A percentile compares a stretch with the other conserved stretches of the same genome.
Evolutionary conservation across 2,888 invertebrate species (phyloP).

Genomic region (Cryptocephalus moraei): DNA sequence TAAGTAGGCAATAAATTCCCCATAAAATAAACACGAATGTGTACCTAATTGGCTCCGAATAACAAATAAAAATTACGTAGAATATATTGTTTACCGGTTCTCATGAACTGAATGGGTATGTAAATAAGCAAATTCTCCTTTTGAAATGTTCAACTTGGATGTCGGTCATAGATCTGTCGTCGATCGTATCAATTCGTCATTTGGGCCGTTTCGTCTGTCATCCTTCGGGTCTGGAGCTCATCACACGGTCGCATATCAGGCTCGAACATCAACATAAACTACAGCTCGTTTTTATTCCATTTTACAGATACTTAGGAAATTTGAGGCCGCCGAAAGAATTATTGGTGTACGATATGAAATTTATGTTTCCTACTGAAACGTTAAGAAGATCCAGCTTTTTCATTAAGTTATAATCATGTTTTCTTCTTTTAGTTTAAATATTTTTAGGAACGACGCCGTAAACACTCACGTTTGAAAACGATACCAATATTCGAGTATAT

Average conservation of each 20-base stretch:
- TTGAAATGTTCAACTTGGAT: not conserved
- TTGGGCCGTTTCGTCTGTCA: constrained; percentile 16
- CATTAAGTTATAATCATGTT: no score
- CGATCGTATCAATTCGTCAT: constrained; percentile 28
- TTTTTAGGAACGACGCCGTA: no score
- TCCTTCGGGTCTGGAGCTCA: constrained; percentile 2
- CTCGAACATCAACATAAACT: constrained; percentile 10
- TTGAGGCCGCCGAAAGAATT: constrained; percentile 12
- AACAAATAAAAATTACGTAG: no score
- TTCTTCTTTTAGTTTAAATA: no score
- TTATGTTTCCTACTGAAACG: constrained; percentile 9
- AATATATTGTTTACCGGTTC: not conserved
- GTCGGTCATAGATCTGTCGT: constrained; percentile 14
- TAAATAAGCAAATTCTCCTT: not conserved
- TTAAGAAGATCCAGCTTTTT: no score
- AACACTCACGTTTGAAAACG: no score
- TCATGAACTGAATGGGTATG: not conserved
- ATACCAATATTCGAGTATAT: no score
- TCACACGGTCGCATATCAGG: not conserved
- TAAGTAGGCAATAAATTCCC: no score
- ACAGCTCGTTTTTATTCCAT: constrained; percentile 11
- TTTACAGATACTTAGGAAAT: constrained; percentile 15
- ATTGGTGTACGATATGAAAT: constrained; percentile 7
- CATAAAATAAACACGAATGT: no score
- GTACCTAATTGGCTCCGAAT: no score